Conservation (phyloP, 2,888 invertebrate species). For the Orthosia gracilis region DNA sequence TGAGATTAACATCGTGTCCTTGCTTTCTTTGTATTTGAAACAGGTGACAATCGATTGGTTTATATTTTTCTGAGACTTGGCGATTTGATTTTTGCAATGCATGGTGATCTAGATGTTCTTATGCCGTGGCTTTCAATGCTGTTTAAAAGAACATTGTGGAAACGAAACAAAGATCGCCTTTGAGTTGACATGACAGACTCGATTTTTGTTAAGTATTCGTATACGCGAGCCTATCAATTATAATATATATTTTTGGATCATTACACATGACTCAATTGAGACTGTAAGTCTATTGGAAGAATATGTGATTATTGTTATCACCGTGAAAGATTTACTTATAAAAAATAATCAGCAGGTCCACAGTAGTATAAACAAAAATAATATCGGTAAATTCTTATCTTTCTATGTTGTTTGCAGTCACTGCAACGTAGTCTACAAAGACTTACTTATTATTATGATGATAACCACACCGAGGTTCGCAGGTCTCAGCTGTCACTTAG, state of each 20-base stretch:
- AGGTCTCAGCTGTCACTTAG: too few species aligned
- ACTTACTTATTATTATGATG: neutral
- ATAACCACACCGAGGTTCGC: too few species aligned
- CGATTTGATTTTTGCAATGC: neutral
- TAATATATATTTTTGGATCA: neutral
- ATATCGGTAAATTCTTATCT: too few species aligned
- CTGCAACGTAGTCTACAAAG: neutral
- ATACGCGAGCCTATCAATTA: too few species aligned
- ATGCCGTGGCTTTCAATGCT: neutral
- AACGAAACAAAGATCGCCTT: neutral
- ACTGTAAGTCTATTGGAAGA: neutral
- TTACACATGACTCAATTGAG: neutral
- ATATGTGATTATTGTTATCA: neutral
- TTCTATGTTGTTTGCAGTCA: neutral
- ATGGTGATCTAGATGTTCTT: neutral
- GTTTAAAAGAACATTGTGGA: neutral
- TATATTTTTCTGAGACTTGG: neutral
- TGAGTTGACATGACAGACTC: neutral
- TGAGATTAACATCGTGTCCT: neutral
- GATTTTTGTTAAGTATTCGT: neutral
- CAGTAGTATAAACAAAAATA: too few species aligned
- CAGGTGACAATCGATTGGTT: neutral
- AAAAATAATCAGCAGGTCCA: neutral
- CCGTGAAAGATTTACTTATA: neutral
- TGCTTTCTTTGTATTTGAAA: conserved; percentile 1